Evolutionary conservation across 1,140 invertebrate genomes (phyloP), one percentile per base, ranked within the genome.

Genomic region (Oryctes rhinoceros): DNA sequence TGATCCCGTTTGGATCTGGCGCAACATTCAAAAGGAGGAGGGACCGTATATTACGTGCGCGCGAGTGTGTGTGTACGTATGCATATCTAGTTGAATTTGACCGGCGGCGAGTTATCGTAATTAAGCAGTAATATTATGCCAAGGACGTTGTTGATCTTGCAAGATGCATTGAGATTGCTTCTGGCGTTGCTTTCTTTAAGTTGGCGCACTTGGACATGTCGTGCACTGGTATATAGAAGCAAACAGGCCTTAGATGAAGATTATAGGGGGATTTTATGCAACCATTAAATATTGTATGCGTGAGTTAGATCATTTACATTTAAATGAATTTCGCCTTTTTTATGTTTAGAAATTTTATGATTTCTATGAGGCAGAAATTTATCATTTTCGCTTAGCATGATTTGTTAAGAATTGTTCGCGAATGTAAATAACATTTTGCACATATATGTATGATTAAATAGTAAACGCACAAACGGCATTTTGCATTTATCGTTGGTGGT

Each of bases 121-220:
- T 76, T 76, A 76, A 76, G 75, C n/a, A 76, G 75, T 76, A 76
- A 76, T 48, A 76, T 76, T 76, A 76, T 76, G 75, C 75, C 75
- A 76, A 76, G 75, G 75, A 47, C 75, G 75, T 76, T 49, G 65
- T 71, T 71, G 20, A 71, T 71, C 20, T 71, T 71, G 24, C 65
- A 5, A 71, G 65, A 24, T 71, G 65, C 65, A 35, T 30, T 71
- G 65, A 71, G 65, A 71, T 30, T 7, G 65, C 20, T 71, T 37
- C 65, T 6, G 9, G 65, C 65, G 24, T 15, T 30, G 65, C 24
- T 71, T 71, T 35, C 65, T 71, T 71, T 71, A 71, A 71, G 24
- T 71, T 18, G 20, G 24, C 7, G 24, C 20, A 30, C 65, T 10
- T 24, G 15, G 53, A 59, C 1, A 59, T 18, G 18, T 71, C 20